Evolutionary conservation across 1,140 invertebrate genomes (phyloP), one percentile per base, ranked within the genome.

Genomic region (Thaumatotibia leucotreta): DNA sequence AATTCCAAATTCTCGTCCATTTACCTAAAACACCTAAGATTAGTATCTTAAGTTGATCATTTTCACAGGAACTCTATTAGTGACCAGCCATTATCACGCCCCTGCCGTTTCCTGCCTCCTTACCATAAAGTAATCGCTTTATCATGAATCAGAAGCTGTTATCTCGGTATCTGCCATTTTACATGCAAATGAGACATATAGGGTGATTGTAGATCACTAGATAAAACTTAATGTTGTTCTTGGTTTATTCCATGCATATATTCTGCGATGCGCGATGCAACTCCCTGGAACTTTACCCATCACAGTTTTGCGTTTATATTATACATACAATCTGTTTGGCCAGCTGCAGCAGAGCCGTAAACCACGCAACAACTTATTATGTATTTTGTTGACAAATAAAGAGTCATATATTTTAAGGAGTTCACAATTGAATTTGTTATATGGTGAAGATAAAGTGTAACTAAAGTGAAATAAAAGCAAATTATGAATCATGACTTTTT

Each of bases 111-210:
- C 52, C 52, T 29, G 52, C 24, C 24, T 58, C 24, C 11, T 58
- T 58, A 58, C 22, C 52, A 58, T 58, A 58, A 58, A 29, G 52
- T 27, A 58, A 58, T 58, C 52, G 52, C 24, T 58, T 27, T 58
- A 58, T 58, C 52, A 31, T 14, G 27, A 58, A 58, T 58, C 52
- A 27, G 24, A 27, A 1, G 52, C 52, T n/a, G 50, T 14, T 58
- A 27, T 58, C 52, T 58, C 23, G 4, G 23, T 17, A 58, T 58
- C 52, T 58, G 9, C n/a, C 14, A 17, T 58, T 58, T 14, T 29
- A 29, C 24, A 58, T 58, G 52, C 23, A 58, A 58, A 58, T 58
- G 6, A 8, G 9, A 14, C 27, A 58, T 31, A 22, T n/a, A 58
- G 4, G 24, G 27, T 54, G 4, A 54, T 54, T 24, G 11, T 1